phyloP scores from a whole-genome alignment of 2,888 invertebrate species.

The Drosophila picticornis region DNA sequence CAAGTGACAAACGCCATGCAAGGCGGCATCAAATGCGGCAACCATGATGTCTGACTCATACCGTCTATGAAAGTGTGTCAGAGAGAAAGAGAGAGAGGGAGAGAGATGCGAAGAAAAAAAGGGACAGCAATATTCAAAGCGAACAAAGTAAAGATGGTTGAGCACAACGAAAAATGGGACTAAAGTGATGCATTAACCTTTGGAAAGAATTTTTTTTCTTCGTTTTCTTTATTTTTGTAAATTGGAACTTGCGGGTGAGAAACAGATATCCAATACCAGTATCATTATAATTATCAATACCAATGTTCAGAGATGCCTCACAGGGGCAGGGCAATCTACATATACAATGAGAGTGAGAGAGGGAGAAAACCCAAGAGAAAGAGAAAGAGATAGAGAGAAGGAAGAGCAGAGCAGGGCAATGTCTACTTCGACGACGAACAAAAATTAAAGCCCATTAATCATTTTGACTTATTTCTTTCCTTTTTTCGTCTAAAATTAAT shows the following conservation, averaged over 20 bases:
- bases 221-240: slow-evolving; percentile 3
- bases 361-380: slow-evolving; percentile 5
- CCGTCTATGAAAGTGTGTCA: slow-evolving; percentile 7
- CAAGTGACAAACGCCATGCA: slow-evolving; percentile 20
- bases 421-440: slow-evolving; percentile 66
- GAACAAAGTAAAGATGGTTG: slow-evolving; percentile 55
- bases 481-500: slow-evolving; percentile 83
- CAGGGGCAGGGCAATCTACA: slow-evolving; percentile 24
- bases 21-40: slow-evolving; percentile 39
- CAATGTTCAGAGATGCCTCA: slow-evolving; percentile 18
- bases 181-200: slow-evolving; percentile 61
- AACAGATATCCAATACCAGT: slow-evolving; percentile 48
- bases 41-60: slow-evolving; percentile 47
- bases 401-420: slow-evolving; percentile 34
- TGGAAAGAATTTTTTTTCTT: slow-evolving; percentile 45
- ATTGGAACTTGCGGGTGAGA: slow-evolving; percentile 47
- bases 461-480: slow-evolving; percentile 84
- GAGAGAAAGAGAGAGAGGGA: slow-evolving; percentile 1
- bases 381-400: slow-evolving; percentile 24
- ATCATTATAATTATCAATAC: slow-evolving; percentile 21
- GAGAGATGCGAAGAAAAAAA: not conserved
- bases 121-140: slow-evolving; percentile 18
- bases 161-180: slow-evolving; percentile 22
- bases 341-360: slow-evolving; percentile 26
- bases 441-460: slow-evolving; percentile 83